These are phyloP conservation scores for Poeciliopsis prolifica DNA, from an alignment of 2,113 vertebrate species.

Conservation along the genomic window DNA sequence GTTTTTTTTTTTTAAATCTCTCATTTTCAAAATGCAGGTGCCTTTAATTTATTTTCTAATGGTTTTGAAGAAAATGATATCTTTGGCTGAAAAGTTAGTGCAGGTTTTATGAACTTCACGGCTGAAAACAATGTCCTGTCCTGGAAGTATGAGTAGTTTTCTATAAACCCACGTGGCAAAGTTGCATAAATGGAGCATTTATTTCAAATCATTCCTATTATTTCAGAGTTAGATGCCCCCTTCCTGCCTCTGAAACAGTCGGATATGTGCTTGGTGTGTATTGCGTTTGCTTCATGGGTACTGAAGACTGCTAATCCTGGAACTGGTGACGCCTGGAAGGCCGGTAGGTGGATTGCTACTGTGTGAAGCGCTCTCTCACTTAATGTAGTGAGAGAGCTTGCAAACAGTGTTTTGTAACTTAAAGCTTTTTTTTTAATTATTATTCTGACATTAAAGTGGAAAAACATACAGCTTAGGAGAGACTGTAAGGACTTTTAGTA, in stretches of 20 bases:
- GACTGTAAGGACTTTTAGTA: not conserved
- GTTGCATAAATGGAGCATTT: not conserved
- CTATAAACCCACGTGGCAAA: not conserved
- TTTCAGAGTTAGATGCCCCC: conserved; percentile 69
- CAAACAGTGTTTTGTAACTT: not conserved
- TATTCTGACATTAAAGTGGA: not conserved
- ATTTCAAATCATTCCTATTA: conserved; percentile 8
- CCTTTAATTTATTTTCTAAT: not conserved
- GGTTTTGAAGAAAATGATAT: too few relatives aligned
- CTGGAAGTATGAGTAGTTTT: not conserved
- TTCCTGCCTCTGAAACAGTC: conserved; percentile 76
- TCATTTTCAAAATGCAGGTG: not conserved
- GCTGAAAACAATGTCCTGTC: not conserved
- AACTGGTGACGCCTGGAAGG: conserved; percentile 92
- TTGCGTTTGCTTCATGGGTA: conserved; percentile 95
- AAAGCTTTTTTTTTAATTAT: not conserved
- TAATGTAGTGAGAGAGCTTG: not conserved
- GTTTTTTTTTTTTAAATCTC: conserved; percentile 2
- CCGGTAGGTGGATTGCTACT: conserved; percentile 77
- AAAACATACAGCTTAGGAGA: not conserved
- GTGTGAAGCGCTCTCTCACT: not conserved
- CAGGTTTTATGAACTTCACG: not conserved
- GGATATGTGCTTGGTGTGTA: conserved; percentile 93
- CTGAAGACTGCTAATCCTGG: conserved; percentile 89
- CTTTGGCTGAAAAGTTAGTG: not conserved